Evolutionary conservation across 2,113 vertebrate genomes (phyloP), one percentile per base, ranked within the genome.

Genomic region (Macaca nemestrina): DNA sequence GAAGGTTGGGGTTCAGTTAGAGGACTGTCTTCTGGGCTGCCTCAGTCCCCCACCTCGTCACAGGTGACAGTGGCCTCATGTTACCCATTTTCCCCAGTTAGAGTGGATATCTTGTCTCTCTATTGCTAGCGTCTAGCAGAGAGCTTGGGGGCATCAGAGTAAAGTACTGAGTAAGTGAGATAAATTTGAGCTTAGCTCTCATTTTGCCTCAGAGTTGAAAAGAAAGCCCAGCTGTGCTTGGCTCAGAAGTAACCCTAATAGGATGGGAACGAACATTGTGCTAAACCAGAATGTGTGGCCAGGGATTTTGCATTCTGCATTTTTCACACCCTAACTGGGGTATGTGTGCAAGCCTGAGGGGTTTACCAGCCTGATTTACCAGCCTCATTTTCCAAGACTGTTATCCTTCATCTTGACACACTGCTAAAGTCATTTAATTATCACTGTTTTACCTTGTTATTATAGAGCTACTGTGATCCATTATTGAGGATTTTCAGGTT

Each of bases 331-430:
- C 45, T 81, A 96, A 97, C 87, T 97, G 75, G 97, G 93, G 93
- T 89, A 64, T 78, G 90, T 70, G 59, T 79, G 93, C 43, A 78
- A 95, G 96, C 97, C 92, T 55, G 90, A 96, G 85, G 97, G 94
- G 80, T 95, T 94, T 55, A 55, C 52, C 6, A 55, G 52, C 52
- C 97, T 97, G 97, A 98, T 97, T 98, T 97, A 97, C 96, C 92
- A 86, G 13, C 95, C 93, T 98, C 75, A 72, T 98, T 98, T 98
- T 82, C 97, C 82, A 93, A 93, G 95, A 92, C 88, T 45, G 73
- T 98, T 98, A 98, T 98, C 98, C 96, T 95, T 99, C 98, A 98
- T 98, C 96, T 98, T 98, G 98, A 97, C 98, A 98, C 52, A 55
- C 95, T 97, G 98, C 97, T 98, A 98, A 98, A 98, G 96, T 98